Evolutionary conservation across 2,888 invertebrate species (phyloP).

Genomic region (Tyria jacobaeae): DNA sequence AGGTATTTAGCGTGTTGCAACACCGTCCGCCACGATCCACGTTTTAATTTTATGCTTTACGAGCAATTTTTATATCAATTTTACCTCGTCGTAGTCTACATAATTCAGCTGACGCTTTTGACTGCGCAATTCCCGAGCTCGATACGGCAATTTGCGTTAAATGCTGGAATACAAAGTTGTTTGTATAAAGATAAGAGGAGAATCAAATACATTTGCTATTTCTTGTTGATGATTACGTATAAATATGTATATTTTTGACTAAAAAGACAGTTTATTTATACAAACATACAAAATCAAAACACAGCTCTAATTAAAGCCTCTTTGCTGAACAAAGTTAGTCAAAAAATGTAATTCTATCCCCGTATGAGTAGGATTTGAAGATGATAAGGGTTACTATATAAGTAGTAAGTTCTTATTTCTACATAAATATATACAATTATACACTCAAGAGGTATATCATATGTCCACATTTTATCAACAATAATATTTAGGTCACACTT

Average conservation of each 20-base stretch:
- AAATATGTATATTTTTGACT: not conserved
- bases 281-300: too few relatives aligned
- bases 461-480: too few relatives aligned
- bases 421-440: too few relatives aligned
- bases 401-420: too few relatives aligned
- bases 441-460: too few relatives aligned
- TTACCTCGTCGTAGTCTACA: conserved; percentile 73
- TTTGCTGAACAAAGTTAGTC: not conserved
- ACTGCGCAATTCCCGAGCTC: conserved; percentile 66
- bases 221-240: too few relatives aligned
- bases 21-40: conserved; percentile 78
- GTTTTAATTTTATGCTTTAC: conserved; percentile 85
- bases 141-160: conserved; percentile 69
- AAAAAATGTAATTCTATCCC: not conserved
- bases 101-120: conserved; percentile 70
- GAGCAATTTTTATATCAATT: conserved; percentile 85
- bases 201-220: conserved; percentile 15
- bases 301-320: not conserved
- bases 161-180: conserved; percentile 55
- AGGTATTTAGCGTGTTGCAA: conserved; percentile 86
- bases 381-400: too few relatives aligned
- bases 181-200: conserved; percentile 55
- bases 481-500: too few relatives aligned
- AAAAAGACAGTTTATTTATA: not conserved
- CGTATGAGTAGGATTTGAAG: not conserved